These are phyloP conservation scores for Mus pahari DNA, from an alignment of 2,113 vertebrate genomes.

Conservation along the genomic window DNA sequence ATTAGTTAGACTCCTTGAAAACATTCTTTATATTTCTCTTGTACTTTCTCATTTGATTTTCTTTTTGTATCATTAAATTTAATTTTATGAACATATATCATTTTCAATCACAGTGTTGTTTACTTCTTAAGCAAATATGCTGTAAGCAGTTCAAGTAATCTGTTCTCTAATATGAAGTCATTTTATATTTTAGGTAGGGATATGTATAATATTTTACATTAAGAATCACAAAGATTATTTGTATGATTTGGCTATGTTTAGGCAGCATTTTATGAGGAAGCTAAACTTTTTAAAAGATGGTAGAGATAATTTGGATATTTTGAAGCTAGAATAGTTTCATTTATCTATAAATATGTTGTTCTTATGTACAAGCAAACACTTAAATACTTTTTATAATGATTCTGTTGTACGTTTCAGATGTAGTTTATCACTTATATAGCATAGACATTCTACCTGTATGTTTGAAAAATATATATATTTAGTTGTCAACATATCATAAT, in stretches of 20 bases:
- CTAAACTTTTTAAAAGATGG: neutral
- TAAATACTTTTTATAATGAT: neutral
- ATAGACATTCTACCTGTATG: neutral
- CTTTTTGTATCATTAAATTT: neutral
- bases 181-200: neutral
- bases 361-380: neutral
- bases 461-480: neutral
- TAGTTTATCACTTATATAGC: neutral
- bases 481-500: neutral
- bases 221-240: neutral
- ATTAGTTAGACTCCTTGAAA: neutral
- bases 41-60: neutral
- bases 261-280: neutral
- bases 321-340: neutral
- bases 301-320: neutral
- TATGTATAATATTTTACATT: neutral
- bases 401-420: constrained; percentile 8
- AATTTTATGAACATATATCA: neutral
- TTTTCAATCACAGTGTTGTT: neutral
- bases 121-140: neutral
- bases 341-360: neutral
- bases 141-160: neutral
- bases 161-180: neutral
- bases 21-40: neutral
- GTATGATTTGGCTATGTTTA: neutral